Evolutionary conservation across 2,797 vertebrate species (phyloP).

Genomic region (Pseudotriccus pelzelni): DNA sequence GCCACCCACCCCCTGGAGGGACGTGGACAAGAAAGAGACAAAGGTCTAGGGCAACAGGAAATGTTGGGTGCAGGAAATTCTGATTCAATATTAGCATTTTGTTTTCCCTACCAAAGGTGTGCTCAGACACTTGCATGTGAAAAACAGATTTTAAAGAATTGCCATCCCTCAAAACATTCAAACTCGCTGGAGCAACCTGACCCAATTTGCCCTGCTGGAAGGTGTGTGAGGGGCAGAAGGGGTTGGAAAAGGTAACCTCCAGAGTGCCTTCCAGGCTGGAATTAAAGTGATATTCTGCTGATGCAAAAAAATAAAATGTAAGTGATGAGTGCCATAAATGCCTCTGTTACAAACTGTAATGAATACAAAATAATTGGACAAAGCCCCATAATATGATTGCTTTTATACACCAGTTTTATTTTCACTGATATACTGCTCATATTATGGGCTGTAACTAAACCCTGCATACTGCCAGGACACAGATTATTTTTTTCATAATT

Average conservation of each 20-base stretch:
- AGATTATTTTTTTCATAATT: background rate
- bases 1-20: background rate
- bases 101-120: background rate
- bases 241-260: background rate
- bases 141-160: background rate
- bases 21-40: background rate
- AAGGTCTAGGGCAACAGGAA: background rate
- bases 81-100: background rate
- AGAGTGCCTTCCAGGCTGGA: background rate
- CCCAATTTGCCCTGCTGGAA: background rate
- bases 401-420: slow-evolving; percentile 26
- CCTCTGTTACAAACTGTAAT: background rate
- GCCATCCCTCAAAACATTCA: background rate
- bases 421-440: background rate
- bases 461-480: background rate
- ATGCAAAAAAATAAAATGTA: background rate
- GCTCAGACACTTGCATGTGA: background rate
- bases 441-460: slow-evolving; percentile 21
- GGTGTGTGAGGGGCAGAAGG: background rate
- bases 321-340: background rate
- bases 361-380: background rate
- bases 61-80: background rate
- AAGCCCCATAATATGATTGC: background rate
- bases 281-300: background rate
- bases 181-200: background rate